These are phyloP conservation scores for Diogma glabrata DNA, from an alignment of 2,888 invertebrate species.

Conservation along the genomic window DNA sequence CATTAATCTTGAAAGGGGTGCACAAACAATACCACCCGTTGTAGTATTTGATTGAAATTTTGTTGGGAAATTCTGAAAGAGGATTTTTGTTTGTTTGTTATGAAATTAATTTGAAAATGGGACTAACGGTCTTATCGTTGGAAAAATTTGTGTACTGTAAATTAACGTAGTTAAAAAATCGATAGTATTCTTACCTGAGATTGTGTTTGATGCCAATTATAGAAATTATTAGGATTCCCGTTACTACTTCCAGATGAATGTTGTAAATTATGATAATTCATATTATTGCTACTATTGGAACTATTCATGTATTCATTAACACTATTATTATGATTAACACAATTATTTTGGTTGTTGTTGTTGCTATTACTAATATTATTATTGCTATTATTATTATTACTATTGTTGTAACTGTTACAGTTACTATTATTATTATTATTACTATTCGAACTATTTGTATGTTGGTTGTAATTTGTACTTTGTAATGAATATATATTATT, in stretches of 20 bases:
- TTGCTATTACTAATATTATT: constrained; percentile 14
- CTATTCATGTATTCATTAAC: no score
- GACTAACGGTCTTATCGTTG: no score
- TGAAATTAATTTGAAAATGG: not conserved
- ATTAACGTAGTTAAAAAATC: no score
- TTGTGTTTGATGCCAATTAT: constrained; percentile 34
- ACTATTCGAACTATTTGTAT: constrained; percentile 18
- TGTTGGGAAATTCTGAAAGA: no score
- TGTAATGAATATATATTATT: constrained; percentile 22
- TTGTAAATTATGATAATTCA: constrained; percentile 20
- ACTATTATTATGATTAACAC: constrained; percentile 18
- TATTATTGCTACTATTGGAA: constrained; percentile 20
- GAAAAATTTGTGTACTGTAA: not conserved
- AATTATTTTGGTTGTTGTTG: constrained; percentile 15
- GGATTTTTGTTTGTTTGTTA: not conserved
- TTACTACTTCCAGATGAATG: constrained; percentile 12
- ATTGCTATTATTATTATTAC: constrained; percentile 29
- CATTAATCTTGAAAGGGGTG: constrained; percentile 46
- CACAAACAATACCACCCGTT: constrained; percentile 22
- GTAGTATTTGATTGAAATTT: constrained; percentile 12
- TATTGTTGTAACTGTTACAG: constrained; percentile 25
- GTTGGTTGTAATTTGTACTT: constrained; percentile 22
- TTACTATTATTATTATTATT: constrained; percentile 28
- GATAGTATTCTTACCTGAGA: constrained; percentile 31
- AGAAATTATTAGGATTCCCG: constrained; percentile 26